Conservation (phyloP, 2,113 vertebrate species). For the Notothenia coriiceps region DNA sequence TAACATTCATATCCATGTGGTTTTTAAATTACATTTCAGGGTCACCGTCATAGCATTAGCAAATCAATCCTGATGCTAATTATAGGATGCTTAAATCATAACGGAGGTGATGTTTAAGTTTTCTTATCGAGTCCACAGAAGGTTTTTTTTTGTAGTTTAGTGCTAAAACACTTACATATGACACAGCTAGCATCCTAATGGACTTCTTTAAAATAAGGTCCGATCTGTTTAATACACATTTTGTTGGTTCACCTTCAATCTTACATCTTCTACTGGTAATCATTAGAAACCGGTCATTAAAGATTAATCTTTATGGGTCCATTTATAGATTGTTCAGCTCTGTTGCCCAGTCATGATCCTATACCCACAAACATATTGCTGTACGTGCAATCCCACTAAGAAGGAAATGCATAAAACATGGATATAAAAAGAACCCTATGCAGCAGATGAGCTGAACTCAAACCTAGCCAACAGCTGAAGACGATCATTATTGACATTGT, state of each 20-base stretch:
- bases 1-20: neutral
- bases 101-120: constrained; percentile 3
- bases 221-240: too few relatives aligned
- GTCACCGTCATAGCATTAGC: constrained; percentile 19
- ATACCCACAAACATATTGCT: constrained; percentile 17
- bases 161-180: too few relatives aligned
- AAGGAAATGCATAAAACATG: constrained; percentile 39
- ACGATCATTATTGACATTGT: neutral
- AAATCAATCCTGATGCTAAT: constrained; percentile 5
- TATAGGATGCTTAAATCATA: constrained; percentile 7
- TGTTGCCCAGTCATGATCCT: neutral
- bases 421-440: constrained; percentile 8
- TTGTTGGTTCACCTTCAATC: too few relatives aligned
- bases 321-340: too few relatives aligned
- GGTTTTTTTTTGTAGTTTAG: too few relatives aligned
- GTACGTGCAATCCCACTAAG: constrained; percentile 1
- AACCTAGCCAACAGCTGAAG: neutral
- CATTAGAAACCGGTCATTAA: too few relatives aligned
- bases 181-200: too few relatives aligned
- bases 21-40: constrained; percentile 8
- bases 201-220: too few relatives aligned
- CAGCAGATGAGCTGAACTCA: constrained; percentile 11
- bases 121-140: neutral
- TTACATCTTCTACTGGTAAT: too few relatives aligned
- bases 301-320: too few relatives aligned